Percentiles rank a stretch among this genome's conserved stretches.
Conservation (phyloP, 2,888 invertebrate genomes). For the Thymelicus lineola region DNA sequence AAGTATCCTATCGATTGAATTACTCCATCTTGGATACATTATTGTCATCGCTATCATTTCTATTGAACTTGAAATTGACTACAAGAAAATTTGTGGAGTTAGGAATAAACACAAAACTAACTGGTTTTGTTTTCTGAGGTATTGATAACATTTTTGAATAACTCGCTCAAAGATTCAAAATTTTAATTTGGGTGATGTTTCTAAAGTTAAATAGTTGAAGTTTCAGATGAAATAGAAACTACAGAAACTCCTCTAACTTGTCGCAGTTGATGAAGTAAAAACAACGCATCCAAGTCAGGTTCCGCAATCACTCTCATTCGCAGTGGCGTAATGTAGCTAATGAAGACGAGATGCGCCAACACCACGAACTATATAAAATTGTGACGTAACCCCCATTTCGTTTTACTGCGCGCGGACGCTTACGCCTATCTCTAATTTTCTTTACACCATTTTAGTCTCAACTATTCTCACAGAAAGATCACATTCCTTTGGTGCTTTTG, state of each 20-base stretch:
- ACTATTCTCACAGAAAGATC: constrained; percentile 8
- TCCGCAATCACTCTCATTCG: constrained; percentile 63
- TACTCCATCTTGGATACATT: constrained; percentile 5
- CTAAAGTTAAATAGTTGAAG: too few species aligned
- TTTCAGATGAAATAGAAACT: too few species aligned
- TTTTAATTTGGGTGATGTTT: too few species aligned
- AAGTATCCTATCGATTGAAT: neutral
- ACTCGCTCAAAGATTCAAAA: too few species aligned
- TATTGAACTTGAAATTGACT: neutral
- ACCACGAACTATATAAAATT: constrained; percentile 38
- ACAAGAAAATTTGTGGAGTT: neutral
- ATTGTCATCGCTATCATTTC: constrained; percentile 7
- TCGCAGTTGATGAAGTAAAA: constrained; percentile 27
- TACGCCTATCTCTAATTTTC: constrained; percentile 21
- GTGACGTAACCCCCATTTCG: constrained; percentile 42
- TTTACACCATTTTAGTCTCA: constrained; percentile 14
- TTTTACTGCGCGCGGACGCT: constrained; percentile 23
- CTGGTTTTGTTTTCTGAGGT: too few species aligned
- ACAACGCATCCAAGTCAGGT: constrained; percentile 43
- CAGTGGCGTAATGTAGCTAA: constrained; percentile 49
- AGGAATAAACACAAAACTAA: neutral
- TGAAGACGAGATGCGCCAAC: constrained; percentile 42
- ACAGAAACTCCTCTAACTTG: constrained; percentile 23
- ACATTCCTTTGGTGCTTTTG: constrained; percentile 6
- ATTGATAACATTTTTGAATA: too few species aligned